Evolutionary conservation across 2,888 invertebrate genomes (phyloP).

Genomic region (Anticlea derivata): DNA sequence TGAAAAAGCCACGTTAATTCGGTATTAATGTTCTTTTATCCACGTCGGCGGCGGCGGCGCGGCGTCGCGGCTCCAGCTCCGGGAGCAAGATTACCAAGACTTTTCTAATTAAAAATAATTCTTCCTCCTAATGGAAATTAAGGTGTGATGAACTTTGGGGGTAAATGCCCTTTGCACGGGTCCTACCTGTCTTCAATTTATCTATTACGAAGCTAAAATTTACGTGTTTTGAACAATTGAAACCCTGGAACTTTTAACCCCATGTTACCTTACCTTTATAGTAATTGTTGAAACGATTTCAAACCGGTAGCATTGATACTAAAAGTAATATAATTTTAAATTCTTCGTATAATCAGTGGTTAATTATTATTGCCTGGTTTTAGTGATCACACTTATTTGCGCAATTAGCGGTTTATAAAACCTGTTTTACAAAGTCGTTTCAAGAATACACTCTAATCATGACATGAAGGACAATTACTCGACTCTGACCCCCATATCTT

Average conservation of each 20-base stretch:
- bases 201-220: background rate
- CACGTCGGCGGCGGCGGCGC: background rate
- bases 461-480: no score
- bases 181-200: background rate
- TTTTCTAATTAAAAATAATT: constrained; percentile 28
- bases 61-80: background rate
- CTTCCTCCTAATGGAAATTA: constrained; percentile 12
- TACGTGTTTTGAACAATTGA: background rate
- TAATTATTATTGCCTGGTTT: no score
- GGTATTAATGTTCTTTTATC: constrained; percentile 20
- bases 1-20: constrained; percentile 23
- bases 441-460: no score
- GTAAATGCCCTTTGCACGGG: constrained; percentile 14
- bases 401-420: no score
- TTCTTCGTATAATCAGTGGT: no score
- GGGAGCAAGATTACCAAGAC: constrained; percentile 16
- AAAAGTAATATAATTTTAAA: no score
- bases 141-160: constrained; percentile 12
- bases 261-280: no score
- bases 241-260: background rate
- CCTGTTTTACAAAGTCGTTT: no score
- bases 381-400: no score
- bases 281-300: no score
- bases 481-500: no score
- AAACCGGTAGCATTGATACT: no score